Conservation (phyloP, 1,140 invertebrate species). For the Caenorhabditis latens region DNA sequence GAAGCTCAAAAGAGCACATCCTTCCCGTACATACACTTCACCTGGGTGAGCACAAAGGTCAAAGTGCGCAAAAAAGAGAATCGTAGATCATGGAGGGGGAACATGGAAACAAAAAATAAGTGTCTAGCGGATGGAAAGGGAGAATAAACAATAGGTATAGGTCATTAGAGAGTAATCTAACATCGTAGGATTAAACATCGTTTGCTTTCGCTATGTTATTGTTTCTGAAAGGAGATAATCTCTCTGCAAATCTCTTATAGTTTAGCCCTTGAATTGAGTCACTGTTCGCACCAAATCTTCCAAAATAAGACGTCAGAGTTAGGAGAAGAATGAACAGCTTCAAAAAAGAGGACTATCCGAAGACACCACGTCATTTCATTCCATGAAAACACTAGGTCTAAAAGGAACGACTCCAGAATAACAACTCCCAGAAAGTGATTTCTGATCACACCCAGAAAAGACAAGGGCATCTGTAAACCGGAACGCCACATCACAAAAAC, state of each 20-base stretch:
- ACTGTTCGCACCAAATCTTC: not conserved
- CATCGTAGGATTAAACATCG: not conserved
- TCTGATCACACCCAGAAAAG: not conserved
- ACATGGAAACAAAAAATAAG: not conserved
- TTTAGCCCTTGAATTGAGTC: not conserved
- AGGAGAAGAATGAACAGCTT: not conserved
- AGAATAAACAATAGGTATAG: not conserved
- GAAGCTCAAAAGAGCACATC: slow-evolving; percentile 54
- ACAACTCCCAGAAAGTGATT: not conserved
- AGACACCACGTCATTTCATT: not conserved
- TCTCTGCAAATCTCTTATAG: not conserved
- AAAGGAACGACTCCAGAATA: not conserved
- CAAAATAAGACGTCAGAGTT: too few species aligned
- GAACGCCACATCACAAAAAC: not conserved
- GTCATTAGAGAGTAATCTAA: not conserved
- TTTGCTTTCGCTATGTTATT: not conserved
- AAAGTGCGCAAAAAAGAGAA: not conserved
- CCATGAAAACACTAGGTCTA: too few species aligned
- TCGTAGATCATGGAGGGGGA: not conserved
- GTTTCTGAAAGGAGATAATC: not conserved
- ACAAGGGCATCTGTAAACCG: not conserved
- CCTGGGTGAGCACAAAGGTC: slow-evolving; percentile 35
- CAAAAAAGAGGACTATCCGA: not conserved
- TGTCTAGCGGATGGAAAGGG: not conserved
- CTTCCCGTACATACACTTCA: slow-evolving; percentile 15